These are phyloP conservation scores for Dryomyza anilis DNA, from an alignment of 2,888 invertebrate species.

Conservation along the genomic window DNA sequence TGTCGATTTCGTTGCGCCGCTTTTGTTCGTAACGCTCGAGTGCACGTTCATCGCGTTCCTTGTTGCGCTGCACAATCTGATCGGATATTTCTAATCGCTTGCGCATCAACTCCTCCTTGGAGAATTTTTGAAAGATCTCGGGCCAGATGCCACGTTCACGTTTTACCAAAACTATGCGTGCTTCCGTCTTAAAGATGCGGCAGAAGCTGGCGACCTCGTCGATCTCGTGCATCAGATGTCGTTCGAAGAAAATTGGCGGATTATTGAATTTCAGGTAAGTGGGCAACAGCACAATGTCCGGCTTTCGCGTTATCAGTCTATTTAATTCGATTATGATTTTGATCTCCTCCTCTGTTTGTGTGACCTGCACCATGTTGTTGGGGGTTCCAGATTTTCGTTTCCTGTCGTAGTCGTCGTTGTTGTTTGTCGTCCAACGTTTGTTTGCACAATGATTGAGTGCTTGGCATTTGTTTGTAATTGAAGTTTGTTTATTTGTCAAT, in stretches of 20 bases:
- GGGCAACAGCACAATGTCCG: conserved; percentile 56
- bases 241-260: conserved; percentile 59
- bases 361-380: conserved; percentile 53
- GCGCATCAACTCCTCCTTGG: conserved; percentile 49
- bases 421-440: background rate
- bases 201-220: conserved; percentile 57
- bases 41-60: conserved; percentile 53
- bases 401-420: background rate
- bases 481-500: conserved; percentile 17
- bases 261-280: conserved; percentile 58
- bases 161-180: conserved; percentile 54
- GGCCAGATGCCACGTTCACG: conserved; percentile 55
- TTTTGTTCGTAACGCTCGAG: conserved; percentile 53
- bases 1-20: conserved; percentile 51
- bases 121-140: conserved; percentile 53
- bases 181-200: conserved; percentile 56
- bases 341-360: conserved; percentile 58
- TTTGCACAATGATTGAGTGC: background rate
- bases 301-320: conserved; percentile 51
- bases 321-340: conserved; percentile 58
- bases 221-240: conserved; percentile 55
- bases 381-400: background rate
- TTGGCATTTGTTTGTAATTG: background rate
- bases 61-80: conserved; percentile 51
- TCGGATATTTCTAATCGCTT: conserved; percentile 57